Conservation (phyloP, 2,888 invertebrate species). For the Lampropteryx suffumata region DNA sequence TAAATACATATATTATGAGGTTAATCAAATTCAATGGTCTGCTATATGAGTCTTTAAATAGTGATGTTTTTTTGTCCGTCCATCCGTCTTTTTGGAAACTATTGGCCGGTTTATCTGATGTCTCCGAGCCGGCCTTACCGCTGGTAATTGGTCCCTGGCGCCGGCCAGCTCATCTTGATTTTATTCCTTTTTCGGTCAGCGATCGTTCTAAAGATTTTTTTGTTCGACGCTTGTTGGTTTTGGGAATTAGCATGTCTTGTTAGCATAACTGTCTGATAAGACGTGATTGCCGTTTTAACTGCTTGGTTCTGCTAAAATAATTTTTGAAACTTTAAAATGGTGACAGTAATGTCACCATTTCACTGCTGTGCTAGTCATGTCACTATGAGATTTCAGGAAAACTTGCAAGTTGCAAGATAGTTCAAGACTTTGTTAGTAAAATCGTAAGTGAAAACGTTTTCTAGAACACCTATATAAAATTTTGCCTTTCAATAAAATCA, state of each 20-base stretch:
- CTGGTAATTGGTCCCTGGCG: conserved; percentile 75
- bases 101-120: neutral
- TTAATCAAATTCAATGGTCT: too few relatives aligned
- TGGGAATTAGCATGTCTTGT: conserved; percentile 83
- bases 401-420: too few relatives aligned
- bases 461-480: conserved; percentile 12
- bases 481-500: conserved; percentile 27
- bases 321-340: neutral
- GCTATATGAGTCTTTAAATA: too few relatives aligned
- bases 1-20: too few relatives aligned
- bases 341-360: too few relatives aligned
- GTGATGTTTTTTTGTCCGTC: too few relatives aligned
- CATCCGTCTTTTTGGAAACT: too few relatives aligned
- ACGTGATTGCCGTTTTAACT: conserved; percentile 74
- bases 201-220: conserved; percentile 53
- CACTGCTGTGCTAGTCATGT: too few relatives aligned
- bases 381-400: too few relatives aligned
- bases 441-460: conserved; percentile 16
- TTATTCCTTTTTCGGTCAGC: conserved; percentile 67
- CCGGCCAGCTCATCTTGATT: conserved; percentile 66
- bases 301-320: conserved; percentile 36
- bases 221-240: conserved; percentile 77
- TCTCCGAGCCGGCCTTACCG: neutral
- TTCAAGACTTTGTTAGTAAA: neutral
- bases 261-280: conserved; percentile 79